Conservation (phyloP, 2,888 invertebrate genomes). For the Drosophila heteroneura region DNA sequence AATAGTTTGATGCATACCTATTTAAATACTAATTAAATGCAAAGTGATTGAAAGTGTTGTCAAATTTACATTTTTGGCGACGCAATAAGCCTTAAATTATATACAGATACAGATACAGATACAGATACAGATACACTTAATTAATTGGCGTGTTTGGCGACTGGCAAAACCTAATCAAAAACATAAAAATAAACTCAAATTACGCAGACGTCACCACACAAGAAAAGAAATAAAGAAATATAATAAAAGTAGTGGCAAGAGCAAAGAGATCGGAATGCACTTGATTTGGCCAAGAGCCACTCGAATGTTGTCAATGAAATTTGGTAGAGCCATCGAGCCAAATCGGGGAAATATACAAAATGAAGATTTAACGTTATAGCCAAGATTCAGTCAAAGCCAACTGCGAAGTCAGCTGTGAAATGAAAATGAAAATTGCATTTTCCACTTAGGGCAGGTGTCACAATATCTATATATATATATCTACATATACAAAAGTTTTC, state of each 20-base stretch:
- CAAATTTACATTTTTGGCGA: conserved; percentile 37
- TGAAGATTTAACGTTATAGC: background rate
- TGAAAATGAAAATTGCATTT: conserved; percentile 45
- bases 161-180: conserved; percentile 32
- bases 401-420: conserved; percentile 36
- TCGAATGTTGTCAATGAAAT: conserved; percentile 56
- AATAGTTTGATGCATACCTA: background rate
- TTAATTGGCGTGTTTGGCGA: conserved; percentile 71
- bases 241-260: conserved; percentile 5
- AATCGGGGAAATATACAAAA: conserved; percentile 13
- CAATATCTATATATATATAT: background rate
- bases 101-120: conserved; percentile 2
- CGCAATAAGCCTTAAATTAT: conserved; percentile 46
- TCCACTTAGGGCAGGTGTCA: conserved; percentile 32
- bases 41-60: conserved; percentile 31
- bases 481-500: background rate
- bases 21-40: conserved; percentile 29
- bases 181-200: conserved; percentile 55
- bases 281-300: conserved; percentile 32
- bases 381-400: conserved; percentile 9
- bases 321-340: conserved; percentile 14
- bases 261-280: conserved; percentile 56
- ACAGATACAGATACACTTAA: conserved; percentile 37
- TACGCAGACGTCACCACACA: conserved; percentile 58
- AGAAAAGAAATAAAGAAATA: background rate